phyloP scores from a whole-genome alignment of 2,888 invertebrate species.

The Cerceris rybyensis region DNA sequence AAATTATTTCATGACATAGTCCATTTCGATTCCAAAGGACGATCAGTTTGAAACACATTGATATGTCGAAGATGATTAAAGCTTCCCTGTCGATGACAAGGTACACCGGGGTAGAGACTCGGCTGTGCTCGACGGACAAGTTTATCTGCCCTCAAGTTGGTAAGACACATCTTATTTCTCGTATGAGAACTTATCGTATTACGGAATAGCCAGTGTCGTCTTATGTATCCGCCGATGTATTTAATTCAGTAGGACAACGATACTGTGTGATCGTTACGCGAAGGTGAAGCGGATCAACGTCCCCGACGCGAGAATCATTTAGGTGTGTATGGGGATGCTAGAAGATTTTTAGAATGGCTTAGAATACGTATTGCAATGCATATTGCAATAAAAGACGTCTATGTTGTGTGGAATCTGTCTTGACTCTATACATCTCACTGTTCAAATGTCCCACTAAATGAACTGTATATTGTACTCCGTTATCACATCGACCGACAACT shows the following conservation, averaged over 20 bases:
- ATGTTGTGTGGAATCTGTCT: no score
- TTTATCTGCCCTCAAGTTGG: slow-evolving; percentile 3
- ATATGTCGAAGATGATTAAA: background rate
- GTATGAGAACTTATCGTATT: slow-evolving; percentile 5
- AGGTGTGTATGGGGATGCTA: background rate
- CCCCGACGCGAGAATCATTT: no score
- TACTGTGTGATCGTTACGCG: slow-evolving; percentile 1
- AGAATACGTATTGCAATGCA: no score
- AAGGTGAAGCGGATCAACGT: background rate
- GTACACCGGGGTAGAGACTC: background rate
- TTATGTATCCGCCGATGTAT: background rate
- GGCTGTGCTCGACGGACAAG: background rate
- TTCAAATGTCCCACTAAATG: no score
- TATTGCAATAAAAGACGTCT: no score
- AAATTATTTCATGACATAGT: background rate
- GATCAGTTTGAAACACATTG: background rate
- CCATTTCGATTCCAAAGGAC: slow-evolving; percentile 3
- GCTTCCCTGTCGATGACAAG: background rate
- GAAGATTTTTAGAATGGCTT: no score
- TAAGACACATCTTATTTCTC: background rate
- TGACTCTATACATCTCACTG: no score
- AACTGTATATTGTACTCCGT: no score
- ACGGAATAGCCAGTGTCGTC: background rate
- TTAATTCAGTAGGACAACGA: background rate
- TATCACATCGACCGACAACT: no score